Evolutionary conservation across 53 echinoderm and acorn worm species (phyloP).

Genomic region (Glandiceps talaboti): DNA sequence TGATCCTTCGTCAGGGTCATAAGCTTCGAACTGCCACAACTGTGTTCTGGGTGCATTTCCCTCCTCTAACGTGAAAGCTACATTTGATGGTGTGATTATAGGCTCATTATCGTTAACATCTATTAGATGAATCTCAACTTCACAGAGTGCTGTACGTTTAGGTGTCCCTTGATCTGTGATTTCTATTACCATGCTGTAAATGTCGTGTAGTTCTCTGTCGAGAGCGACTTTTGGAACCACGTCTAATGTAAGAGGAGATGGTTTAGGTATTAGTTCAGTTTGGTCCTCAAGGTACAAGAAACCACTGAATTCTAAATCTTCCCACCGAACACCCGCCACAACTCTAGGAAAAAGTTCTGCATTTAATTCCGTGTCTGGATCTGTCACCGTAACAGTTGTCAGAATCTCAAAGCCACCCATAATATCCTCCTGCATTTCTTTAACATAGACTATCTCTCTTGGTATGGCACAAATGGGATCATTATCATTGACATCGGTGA

Average conservation of each 20-base stretch:
- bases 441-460: not conserved
- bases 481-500: not conserved
- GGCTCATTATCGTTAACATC: not conserved
- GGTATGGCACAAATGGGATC: not conserved
- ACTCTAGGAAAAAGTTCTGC: not conserved
- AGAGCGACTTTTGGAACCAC: not conserved
- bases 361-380: not conserved
- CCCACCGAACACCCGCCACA: not conserved
- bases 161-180: not conserved
- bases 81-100: not conserved
- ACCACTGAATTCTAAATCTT: too few species aligned
- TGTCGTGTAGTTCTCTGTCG: not conserved
- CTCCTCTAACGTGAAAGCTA: not conserved
- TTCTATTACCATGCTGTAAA: not conserved
- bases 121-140: not conserved
- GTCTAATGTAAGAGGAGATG: not conserved
- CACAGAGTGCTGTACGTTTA: not conserved
- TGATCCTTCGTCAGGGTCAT: slow-evolving; percentile 4
- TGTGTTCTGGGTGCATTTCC: not conserved
- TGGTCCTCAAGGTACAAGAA: not conserved
- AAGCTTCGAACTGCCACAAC: not conserved
- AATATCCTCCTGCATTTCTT: too few species aligned
- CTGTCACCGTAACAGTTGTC: not conserved
- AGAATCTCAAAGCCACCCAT: not conserved
- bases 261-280: not conserved